Percentiles rank a stretch among this genome's conserved stretches.
Conservation (phyloP, 2,797 vertebrate genomes). For the Phylloscopus collybita region DNA sequence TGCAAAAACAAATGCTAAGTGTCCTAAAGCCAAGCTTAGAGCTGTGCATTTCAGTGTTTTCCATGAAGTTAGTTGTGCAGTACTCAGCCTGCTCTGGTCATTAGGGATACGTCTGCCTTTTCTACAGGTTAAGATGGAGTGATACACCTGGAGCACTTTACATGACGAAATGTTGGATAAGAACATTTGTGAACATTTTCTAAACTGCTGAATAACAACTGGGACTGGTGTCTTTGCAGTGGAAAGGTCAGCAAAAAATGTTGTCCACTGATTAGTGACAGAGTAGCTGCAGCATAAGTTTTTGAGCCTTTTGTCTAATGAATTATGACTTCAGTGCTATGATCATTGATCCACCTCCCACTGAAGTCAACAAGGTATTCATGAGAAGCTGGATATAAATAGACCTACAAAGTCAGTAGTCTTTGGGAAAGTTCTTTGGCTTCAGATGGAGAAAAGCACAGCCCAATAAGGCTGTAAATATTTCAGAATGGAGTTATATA, state of each 20-base stretch:
- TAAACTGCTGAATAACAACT: neutral
- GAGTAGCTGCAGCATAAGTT: neutral
- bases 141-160: neutral
- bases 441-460: neutral
- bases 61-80: neutral
- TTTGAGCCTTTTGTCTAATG: neutral
- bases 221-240: neutral
- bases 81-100: neutral
- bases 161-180: neutral
- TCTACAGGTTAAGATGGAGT: neutral
- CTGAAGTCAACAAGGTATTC: conserved; percentile 4
- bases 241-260: neutral
- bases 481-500: conserved; percentile 19
- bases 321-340: neutral
- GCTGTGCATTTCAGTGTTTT: neutral
- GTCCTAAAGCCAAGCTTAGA: neutral
- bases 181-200: neutral
- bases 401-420: neutral
- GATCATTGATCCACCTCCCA: neutral
- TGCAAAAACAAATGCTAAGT: neutral
- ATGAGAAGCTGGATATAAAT: neutral
- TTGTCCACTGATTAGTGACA: neutral
- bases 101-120: neutral
- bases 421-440: neutral
- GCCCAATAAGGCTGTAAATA: neutral